A percentile compares a stretch with the other conserved stretches of the same genome.
Evolutionary conservation across 1,140 invertebrate species (phyloP).

Genomic region (Leptinotarsa lineolata): DNA sequence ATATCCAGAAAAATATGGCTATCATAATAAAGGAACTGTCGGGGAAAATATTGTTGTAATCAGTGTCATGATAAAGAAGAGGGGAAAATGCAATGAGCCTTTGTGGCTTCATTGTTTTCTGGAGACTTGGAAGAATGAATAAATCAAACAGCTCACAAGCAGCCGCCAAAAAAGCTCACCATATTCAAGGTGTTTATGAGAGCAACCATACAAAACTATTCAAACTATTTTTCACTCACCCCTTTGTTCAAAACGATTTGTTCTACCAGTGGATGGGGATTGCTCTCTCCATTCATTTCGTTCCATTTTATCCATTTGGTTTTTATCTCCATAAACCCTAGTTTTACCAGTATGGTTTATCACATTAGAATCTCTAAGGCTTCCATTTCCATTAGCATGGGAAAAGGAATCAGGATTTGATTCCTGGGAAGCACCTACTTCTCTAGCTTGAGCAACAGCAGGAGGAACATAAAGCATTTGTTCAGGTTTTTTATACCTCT

Average conservation of each 20-base stretch:
- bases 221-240: background rate
- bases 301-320: slow-evolving; percentile 12
- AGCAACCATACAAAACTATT: too few species aligned
- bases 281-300: slow-evolving; percentile 21
- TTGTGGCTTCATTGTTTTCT: too few species aligned
- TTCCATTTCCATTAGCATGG: slow-evolving; percentile 21
- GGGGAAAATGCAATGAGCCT: too few species aligned
- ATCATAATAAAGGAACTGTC: too few species aligned
- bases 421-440: slow-evolving; percentile 54
- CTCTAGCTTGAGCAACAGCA: slow-evolving; percentile 60
- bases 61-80: too few species aligned
- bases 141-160: too few species aligned
- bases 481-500: slow-evolving; percentile 62
- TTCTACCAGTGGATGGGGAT: background rate
- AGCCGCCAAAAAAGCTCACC: too few species aligned
- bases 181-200: too few species aligned
- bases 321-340: slow-evolving; percentile 44
- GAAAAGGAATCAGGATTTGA: slow-evolving; percentile 10
- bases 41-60: too few species aligned
- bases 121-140: too few species aligned
- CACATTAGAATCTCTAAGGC: slow-evolving; percentile 43
- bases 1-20: too few species aligned
- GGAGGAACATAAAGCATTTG: slow-evolving; percentile 62
- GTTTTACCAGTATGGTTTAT: slow-evolving; percentile 44
- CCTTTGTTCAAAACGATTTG: background rate